phyloP scores from a whole-genome alignment of 2,888 invertebrate genomes.

The Drosophila nr. perissopoda region DNA sequence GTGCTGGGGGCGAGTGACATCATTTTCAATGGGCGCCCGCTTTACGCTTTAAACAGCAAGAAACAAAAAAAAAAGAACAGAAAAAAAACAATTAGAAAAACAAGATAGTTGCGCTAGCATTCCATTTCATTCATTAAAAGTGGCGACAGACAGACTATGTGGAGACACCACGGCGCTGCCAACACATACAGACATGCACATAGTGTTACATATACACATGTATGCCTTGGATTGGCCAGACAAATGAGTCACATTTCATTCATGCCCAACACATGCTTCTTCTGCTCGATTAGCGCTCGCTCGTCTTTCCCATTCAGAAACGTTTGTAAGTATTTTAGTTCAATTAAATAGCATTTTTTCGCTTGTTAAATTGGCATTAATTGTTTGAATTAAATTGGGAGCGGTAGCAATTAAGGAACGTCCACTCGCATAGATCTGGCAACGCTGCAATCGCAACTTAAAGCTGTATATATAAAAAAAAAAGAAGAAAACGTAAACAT shows the following conservation, averaged over 20 bases:
- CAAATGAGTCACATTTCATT: constrained; percentile 62
- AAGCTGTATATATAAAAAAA: constrained; percentile 4
- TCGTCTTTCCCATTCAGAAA: constrained; percentile 53
- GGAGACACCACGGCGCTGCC: constrained; percentile 58
- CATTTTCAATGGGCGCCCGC: constrained; percentile 66
- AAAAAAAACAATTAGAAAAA: constrained; percentile 66
- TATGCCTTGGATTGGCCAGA: constrained; percentile 41
- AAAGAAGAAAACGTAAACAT: background rate
- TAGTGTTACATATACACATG: background rate
- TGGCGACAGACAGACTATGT: constrained; percentile 73
- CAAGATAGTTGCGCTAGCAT: constrained; percentile 62
- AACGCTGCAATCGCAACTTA: constrained; percentile 21
- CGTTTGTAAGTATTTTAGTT: constrained; percentile 34
- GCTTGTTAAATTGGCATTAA: constrained; percentile 49
- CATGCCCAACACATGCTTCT: constrained; percentile 39
- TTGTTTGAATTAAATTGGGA: constrained; percentile 46
- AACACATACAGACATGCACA: constrained; percentile 18
- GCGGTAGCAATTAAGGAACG: constrained; percentile 32
- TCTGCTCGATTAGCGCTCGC: constrained; percentile 18
- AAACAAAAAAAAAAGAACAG: constrained; percentile 60
- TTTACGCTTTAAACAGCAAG: constrained; percentile 60
- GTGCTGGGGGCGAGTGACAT: constrained; percentile 62
- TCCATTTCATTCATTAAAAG: constrained; percentile 79
- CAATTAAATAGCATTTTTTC: constrained; percentile 51
- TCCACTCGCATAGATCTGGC: constrained; percentile 30